phyloP scores from a whole-genome alignment of 2,113 vertebrate species.

The Edolisoma coerulescens region DNA sequence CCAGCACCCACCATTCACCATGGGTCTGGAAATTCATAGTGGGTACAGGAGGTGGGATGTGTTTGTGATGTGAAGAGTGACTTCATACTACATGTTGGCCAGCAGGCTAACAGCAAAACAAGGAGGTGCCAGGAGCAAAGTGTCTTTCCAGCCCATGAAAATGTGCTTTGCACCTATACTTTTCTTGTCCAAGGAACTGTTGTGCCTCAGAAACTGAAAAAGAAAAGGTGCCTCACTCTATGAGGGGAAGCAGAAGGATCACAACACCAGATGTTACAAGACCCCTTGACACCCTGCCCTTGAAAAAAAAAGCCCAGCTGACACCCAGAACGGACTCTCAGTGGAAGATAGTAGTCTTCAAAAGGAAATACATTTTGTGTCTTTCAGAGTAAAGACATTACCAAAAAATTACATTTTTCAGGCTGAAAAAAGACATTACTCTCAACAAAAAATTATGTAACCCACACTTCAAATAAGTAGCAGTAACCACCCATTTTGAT shows the following conservation, averaged over 20 bases:
- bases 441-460: background rate
- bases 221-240: background rate
- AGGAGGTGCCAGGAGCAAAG: background rate
- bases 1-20: rapidly evolving
- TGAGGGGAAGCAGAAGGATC: background rate
- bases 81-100: background rate
- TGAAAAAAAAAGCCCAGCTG: background rate
- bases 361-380: background rate
- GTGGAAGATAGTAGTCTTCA: background rate
- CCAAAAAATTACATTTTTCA: background rate
- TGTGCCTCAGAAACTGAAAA: background rate
- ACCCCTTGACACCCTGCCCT: background rate
- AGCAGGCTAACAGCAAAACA: background rate
- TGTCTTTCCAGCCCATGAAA: background rate
- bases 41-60: background rate
- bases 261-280: background rate
- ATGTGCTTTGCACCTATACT: background rate
- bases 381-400: background rate
- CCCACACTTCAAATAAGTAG: background rate
- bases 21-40: background rate
- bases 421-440: background rate
- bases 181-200: background rate
- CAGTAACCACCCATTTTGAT: background rate
- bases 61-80: background rate
- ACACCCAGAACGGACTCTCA: background rate